Evolutionary conservation across 2,797 vertebrate genomes (phyloP), one percentile per base, ranked within the genome.

Genomic region (Epinephelus malabaricus): DNA sequence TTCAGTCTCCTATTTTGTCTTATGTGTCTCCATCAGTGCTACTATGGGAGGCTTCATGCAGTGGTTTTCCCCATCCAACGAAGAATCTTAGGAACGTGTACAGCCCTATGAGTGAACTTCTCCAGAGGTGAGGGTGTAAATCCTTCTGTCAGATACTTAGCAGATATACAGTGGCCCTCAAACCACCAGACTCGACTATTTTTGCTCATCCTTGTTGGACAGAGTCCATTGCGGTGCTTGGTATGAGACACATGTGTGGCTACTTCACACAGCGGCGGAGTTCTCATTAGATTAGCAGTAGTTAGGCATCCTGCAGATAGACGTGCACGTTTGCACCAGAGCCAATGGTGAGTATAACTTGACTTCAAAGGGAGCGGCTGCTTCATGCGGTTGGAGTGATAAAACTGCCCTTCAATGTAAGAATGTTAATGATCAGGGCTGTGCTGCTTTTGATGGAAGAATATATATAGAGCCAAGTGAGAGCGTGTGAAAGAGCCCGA

Each of bases 341-440:
- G 67, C 70, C 11, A 45, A 70, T 73, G 62, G 59, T 14, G 66
- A 23, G 79, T 80, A 17, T 74, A 64, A 67, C 54, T 63, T 53
- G n/a, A 46, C 87, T 91, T 93, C 93, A 95, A 94, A 95, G 87
- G 66, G 45, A 77, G 81, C 54, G 34, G 58, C 78, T 75, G 78
- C 88, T 86, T 84, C 49, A 70, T 89, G 87, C 79, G 70, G 85
- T 81, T 79, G 69, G 81, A 83, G 86, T 76, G 90, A 92, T 93
- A 89, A 92, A 85, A 90, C 87, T 91, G 73, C 85, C 79, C 88
- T 84, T 88, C 89, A 75, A 10, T 88, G 85, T 91, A 87, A 94
- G 92, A 95, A 95, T 94, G 90, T 93, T 94, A 91, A 92, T 88
- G 88, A 93, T 92, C 79, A 71, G 71, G 47, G 76, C 87, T 83